Evolutionary conservation across 1,140 invertebrate species (phyloP).

Genomic region (Cotesia vestalis): DNA sequence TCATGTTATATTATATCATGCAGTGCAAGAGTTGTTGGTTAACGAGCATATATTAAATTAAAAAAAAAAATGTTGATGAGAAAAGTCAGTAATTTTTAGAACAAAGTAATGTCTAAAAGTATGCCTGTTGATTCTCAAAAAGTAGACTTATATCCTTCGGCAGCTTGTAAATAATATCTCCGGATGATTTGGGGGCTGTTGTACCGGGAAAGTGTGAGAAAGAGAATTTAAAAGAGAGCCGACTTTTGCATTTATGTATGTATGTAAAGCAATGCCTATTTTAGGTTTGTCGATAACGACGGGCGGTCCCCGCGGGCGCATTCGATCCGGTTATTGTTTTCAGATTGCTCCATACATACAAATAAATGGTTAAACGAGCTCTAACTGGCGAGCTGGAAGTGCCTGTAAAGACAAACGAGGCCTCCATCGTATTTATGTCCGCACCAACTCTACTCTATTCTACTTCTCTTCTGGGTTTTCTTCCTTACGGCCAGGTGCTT

Average conservation of each 20-base stretch:
- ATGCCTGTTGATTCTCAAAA: slow-evolving; percentile 10
- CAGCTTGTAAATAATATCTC: slow-evolving; percentile 26
- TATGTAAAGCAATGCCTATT: slow-evolving; percentile 24
- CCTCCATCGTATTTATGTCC: slow-evolving; percentile 28
- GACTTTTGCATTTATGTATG: not conserved
- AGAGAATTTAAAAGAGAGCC: not conserved
- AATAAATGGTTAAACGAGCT: not conserved
- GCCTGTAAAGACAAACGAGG: slow-evolving; percentile 34
- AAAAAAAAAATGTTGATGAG: not conserved
- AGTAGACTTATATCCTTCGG: slow-evolving; percentile 29
- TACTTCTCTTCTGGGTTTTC: not conserved
- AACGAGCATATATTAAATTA: not conserved
- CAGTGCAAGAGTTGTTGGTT: not conserved
- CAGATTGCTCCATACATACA: not conserved
- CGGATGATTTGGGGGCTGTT: slow-evolving; percentile 1
- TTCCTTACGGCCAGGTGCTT: not conserved
- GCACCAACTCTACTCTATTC: too few species aligned
- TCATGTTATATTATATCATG: not conserved
- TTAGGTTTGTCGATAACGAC: slow-evolving; percentile 32
- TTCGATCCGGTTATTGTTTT: slow-evolving; percentile 37
- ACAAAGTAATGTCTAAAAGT: not conserved
- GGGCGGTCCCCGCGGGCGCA: slow-evolving; percentile 26
- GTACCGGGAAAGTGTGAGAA: slow-evolving; percentile 5
- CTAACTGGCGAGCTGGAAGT: slow-evolving; percentile 28
- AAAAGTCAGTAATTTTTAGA: not conserved